Conservation (phyloP, 2,113 vertebrate genomes). For the Tragelaphus strepsiceros region DNA sequence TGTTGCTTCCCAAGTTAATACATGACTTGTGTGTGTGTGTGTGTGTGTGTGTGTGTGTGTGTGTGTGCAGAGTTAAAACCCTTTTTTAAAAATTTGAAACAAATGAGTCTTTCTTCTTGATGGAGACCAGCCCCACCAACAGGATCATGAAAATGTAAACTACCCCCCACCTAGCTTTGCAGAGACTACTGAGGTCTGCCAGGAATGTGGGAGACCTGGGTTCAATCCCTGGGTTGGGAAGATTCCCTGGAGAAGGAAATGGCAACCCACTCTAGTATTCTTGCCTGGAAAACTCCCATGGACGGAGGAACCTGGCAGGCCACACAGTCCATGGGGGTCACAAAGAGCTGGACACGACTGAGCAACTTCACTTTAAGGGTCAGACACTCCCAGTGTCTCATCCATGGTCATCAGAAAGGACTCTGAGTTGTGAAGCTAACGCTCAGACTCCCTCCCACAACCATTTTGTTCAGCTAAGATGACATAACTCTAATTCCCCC, state of each 20-base stretch:
- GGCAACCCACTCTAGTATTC: background rate
- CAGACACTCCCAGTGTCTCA: background rate
- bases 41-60: background rate
- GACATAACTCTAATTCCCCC: background rate
- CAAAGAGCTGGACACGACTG: background rate
- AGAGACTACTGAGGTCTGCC: background rate
- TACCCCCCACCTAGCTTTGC: no score
- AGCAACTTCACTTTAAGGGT: background rate
- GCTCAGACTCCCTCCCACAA: background rate
- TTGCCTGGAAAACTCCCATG: background rate
- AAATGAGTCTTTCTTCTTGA: background rate
- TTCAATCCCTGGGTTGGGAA: background rate
- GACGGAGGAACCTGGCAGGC: background rate
- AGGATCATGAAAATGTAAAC: background rate
- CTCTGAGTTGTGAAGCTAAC: fast-evolving
- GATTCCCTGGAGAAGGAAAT: background rate
- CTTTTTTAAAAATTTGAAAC: background rate
- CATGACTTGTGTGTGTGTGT: background rate
- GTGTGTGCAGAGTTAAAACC: background rate
- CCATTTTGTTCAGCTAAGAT: background rate
- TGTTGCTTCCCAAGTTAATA: background rate
- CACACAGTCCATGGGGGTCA: background rate
- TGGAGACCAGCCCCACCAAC: background rate
- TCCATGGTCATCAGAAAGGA: background rate
- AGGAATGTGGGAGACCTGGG: background rate